These are phyloP conservation scores for Hafferia zeledoni DNA, from an alignment of 2,797 vertebrate species.

Conservation along the genomic window DNA sequence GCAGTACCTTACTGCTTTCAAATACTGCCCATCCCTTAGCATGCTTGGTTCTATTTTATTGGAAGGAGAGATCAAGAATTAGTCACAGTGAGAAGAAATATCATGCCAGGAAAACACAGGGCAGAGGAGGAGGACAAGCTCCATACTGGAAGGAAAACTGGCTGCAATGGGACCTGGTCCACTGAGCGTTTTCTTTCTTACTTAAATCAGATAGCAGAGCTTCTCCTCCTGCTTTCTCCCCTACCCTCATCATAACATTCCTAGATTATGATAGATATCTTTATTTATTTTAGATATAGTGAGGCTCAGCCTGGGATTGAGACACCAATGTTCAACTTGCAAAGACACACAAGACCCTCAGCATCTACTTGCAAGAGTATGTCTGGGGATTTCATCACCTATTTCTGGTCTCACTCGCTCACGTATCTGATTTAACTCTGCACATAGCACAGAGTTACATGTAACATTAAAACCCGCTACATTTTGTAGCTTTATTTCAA, in stretches of 20 bases:
- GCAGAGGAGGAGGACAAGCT: background rate
- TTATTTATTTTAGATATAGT: background rate
- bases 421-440: background rate
- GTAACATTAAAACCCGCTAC: background rate
- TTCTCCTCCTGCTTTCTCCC: background rate
- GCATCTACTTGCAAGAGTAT: background rate
- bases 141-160: background rate
- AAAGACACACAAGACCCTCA: background rate
- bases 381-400: background rate
- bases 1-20: background rate
- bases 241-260: background rate
- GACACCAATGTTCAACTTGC: background rate
- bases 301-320: background rate
- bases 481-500: background rate
- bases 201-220: background rate
- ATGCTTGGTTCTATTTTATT: background rate
- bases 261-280: background rate
- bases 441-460: background rate
- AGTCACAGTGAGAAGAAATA: background rate
- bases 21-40: background rate
- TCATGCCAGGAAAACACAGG: background rate
- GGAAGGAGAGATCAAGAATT: background rate
- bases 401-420: background rate
- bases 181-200: background rate
- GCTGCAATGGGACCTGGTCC: background rate